Conservation (phyloP, 1,140 invertebrate genomes). For the Brachionus sp. region DNA sequence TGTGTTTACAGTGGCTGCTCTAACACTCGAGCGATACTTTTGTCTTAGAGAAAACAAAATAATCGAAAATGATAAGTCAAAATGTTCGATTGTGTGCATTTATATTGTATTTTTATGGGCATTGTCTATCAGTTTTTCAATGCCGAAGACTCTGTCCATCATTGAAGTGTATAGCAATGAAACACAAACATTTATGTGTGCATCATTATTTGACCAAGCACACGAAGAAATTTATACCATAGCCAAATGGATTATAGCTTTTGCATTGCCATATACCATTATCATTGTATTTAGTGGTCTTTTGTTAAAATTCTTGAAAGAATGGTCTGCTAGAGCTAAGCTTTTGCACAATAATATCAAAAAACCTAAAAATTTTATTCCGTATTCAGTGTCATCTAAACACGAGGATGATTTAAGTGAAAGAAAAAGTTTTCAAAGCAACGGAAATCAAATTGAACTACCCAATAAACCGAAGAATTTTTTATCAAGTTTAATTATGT, state of each 20-base stretch:
- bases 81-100: background rate
- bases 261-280: conserved; percentile 16
- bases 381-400: background rate
- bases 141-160: conserved; percentile 32
- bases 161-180: conserved; percentile 20
- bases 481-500: background rate
- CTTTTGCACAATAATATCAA: background rate
- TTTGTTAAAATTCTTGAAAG: conserved; percentile 33
- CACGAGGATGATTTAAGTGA: background rate
- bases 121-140: conserved; percentile 20
- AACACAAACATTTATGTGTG: background rate
- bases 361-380: conserved; percentile 8
- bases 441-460: background rate
- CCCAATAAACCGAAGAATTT: background rate
- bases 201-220: conserved; percentile 15
- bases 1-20: conserved; percentile 34
- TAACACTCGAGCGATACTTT: conserved; percentile 18
- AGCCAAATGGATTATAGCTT: conserved; percentile 42
- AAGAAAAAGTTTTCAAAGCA: background rate
- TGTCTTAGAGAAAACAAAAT: conserved; percentile 42
- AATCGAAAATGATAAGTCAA: conserved; percentile 33
- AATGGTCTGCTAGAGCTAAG: conserved; percentile 25
- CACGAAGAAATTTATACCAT: conserved; percentile 34
- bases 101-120: conserved; percentile 33
- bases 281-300: conserved; percentile 36